These are phyloP conservation scores for Nothocercus nigrocapillus DNA, from an alignment of 2,113 vertebrate genomes.

Conservation along the genomic window DNA sequence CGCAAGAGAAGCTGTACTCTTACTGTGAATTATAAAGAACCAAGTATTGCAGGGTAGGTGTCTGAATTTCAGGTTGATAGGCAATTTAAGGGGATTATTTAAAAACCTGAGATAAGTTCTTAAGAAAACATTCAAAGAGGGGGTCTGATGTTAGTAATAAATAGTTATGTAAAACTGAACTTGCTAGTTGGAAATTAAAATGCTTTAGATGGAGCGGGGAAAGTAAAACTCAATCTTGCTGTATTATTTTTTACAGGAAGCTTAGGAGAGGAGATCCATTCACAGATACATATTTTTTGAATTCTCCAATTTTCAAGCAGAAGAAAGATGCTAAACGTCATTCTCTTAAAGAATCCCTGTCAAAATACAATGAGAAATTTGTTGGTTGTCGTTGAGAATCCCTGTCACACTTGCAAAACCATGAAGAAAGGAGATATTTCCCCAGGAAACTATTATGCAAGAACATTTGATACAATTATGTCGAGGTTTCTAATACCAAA, in stretches of 20 bases:
- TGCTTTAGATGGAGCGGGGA: background rate
- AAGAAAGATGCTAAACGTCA: conserved; percentile 35
- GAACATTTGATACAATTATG: background rate
- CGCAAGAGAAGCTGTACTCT: conserved; percentile 83
- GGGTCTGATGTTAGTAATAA: background rate
- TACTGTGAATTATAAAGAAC: conserved; percentile 89
- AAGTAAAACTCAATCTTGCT: background rate
- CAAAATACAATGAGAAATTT: conserved; percentile 83
- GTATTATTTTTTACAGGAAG: conserved; percentile 78
- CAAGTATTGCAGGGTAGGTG: conserved; percentile 80
- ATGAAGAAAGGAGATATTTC: background rate
- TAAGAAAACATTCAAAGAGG: background rate
- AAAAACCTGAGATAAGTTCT: background rate
- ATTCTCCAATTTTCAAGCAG: conserved; percentile 89
- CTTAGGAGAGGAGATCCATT: conserved; percentile 93
- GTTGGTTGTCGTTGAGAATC: conserved; percentile 71
- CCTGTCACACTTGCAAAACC: background rate
- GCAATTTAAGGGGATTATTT: background rate
- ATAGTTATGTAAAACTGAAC: background rate
- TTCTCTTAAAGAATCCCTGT: conserved; percentile 65
- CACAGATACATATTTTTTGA: conserved; percentile 89
- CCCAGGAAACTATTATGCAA: background rate
- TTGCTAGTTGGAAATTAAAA: background rate
- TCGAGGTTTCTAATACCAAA: background rate
- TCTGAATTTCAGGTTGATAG: background rate